Percentiles rank a stretch among this genome's conserved stretches.
Conservation (phyloP, 23 tunicate species). For the Halocynthia aurantium region DNA sequence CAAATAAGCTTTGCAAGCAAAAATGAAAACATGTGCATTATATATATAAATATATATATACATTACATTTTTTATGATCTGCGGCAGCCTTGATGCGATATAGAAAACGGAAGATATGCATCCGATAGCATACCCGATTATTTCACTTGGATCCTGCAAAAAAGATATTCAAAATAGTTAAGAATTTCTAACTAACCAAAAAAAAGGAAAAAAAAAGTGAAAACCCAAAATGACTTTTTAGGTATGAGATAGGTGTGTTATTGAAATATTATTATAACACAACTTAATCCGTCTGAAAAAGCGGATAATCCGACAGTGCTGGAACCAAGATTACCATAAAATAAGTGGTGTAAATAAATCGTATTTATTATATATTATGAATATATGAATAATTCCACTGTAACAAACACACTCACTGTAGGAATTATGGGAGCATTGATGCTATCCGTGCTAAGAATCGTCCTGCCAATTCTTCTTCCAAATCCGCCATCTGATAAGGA, state of each 20-base stretch:
- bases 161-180: background rate
- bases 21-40: background rate
- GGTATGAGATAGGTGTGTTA: too few relatives aligned
- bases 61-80: constrained; percentile 85
- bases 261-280: too few relatives aligned
- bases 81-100: constrained; percentile 92
- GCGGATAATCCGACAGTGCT: too few relatives aligned
- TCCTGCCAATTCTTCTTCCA: constrained; percentile 30
- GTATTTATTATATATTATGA: too few relatives aligned
- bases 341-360: too few relatives aligned
- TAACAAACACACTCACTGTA: too few relatives aligned
- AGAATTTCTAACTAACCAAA: background rate
- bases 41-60: constrained; percentile 14
- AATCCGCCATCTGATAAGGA: too few relatives aligned
- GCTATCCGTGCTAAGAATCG: constrained; percentile 21
- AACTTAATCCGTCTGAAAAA: too few relatives aligned
- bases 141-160: constrained; percentile 47
- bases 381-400: too few relatives aligned
- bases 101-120: constrained; percentile 82
- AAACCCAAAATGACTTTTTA: background rate
- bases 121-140: constrained; percentile 70
- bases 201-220: background rate
- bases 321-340: too few relatives aligned
- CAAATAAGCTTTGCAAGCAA: too few relatives aligned
- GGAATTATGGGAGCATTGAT: too few relatives aligned